Base-by-base conservation (phyloP, 2,113 vertebrate species). In the Mesocricetus auratus region DNA sequence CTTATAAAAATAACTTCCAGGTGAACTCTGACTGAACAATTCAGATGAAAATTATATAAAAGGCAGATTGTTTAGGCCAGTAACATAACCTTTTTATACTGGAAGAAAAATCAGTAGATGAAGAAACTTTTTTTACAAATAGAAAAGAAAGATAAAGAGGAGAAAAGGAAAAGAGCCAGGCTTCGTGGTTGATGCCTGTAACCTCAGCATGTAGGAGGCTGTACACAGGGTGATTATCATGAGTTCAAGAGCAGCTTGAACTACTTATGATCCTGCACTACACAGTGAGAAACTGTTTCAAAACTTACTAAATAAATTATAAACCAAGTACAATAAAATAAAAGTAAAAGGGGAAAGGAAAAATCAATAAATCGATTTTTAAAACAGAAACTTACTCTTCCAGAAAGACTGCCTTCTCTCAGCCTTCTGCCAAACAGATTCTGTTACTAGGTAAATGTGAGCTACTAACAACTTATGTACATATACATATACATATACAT, bases 371-470 rank as follows among this genome's bases (percentile, higher is more conserved):
- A 24, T 69, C 36, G 10, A 69, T 87, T 47, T 74, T 60, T 83
- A 13, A 15, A 60, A 95, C 64, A 77, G 39, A 74, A 89, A 96
- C 45, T 24, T 74, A 66, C 36, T 56, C 45, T 77, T 93, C 47
- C 75, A 39, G 50, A 94, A 92, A 92, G 66, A 60, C 50, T 95
- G 75, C 66, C 93, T 97, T 97, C 96, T 95, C 94, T 97, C 90
- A 86, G 85, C n/a, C 75, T 97, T 96, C 83, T 95, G 87, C 94
- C 95, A 97, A 97, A 97, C 93, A 97, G 79, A 97, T 97, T 96
- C 81, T 97, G 96, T 97, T 97, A 95, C 97, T 97, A 97, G 94
- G 95, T 96, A 98, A 98, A 97, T 96, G 97, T 91, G 95, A 96
- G 96, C 94, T 96, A 96, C 87, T 87, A 97, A 97, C 94, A 97